Conservation (phyloP, 2,888 invertebrate genomes). For the Koerneria pararmatus region DNA sequence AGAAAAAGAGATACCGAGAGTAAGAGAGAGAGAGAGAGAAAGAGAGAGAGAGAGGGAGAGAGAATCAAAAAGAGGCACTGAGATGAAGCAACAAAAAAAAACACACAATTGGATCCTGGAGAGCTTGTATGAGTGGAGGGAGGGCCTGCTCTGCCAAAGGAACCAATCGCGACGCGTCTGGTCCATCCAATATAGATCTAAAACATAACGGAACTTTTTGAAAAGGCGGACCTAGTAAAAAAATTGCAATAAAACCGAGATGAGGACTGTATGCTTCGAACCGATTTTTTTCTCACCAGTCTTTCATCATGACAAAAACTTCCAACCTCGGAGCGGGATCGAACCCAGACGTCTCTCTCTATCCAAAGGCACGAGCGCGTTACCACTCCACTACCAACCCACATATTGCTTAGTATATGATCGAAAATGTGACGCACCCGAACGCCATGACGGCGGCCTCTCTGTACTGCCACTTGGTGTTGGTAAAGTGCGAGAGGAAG, state of each 20-base stretch:
- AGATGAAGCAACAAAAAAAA: not conserved
- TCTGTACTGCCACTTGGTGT: constrained; percentile 68
- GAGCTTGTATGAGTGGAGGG: constrained; percentile 86
- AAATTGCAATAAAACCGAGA: not conserved
- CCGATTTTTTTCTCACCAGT: too few species aligned
- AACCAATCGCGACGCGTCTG: constrained; percentile 80
- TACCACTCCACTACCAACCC: not conserved
- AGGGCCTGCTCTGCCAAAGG: constrained; percentile 93
- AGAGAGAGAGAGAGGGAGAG: too few species aligned
- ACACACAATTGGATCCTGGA: constrained; percentile 88
- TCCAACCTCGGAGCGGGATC: too few species aligned
- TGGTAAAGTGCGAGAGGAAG: constrained; percentile 92
- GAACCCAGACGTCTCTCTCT: too few species aligned
- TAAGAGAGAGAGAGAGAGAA: too few species aligned
- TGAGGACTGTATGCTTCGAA: too few species aligned
- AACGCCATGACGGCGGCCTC: constrained; percentile 99
- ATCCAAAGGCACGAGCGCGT: too few species aligned
- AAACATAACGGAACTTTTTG: constrained; percentile 59
- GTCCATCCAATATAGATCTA: constrained; percentile 77
- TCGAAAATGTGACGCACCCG: too few species aligned
- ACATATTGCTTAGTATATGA: too few species aligned
- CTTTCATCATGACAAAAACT: constrained; percentile 49
- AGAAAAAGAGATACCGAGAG: too few species aligned
- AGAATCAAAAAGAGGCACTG: too few species aligned
- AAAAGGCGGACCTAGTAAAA: constrained; percentile 29